Evolutionary conservation across 2,797 vertebrate genomes (phyloP).

Genomic region (Rhadinocentrus ornatus): DNA sequence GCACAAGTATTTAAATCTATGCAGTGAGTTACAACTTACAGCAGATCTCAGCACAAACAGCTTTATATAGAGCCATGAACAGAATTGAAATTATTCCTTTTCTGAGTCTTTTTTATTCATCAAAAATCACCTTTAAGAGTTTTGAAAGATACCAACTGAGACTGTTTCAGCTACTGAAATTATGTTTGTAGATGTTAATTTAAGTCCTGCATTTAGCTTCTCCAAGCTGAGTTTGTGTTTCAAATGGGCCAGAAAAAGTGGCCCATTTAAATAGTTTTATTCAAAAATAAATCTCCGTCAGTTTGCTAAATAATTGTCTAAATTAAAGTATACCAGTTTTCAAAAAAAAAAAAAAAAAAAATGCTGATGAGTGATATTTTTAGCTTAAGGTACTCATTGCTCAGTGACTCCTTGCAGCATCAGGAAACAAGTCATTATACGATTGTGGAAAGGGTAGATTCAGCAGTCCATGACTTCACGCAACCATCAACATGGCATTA

Average conservation of each 20-base stretch:
- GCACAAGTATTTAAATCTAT: slow-evolving; percentile 57
- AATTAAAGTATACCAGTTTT: slow-evolving; percentile 11
- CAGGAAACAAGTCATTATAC: slow-evolving; percentile 48
- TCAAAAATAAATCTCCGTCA: slow-evolving; percentile 10
- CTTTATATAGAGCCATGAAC: neutral
- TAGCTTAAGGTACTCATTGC: slow-evolving; percentile 20
- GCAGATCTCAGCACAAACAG: slow-evolving; percentile 10
- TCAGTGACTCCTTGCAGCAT: slow-evolving; percentile 27
- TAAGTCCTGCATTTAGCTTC: neutral
- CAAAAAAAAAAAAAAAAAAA: slow-evolving; percentile 27
- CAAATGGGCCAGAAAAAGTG: slow-evolving; percentile 13
- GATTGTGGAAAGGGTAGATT: slow-evolving; percentile 54
- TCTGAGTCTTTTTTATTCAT: slow-evolving; percentile 20
- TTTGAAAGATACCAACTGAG: slow-evolving; percentile 13
- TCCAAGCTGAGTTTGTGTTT: slow-evolving; percentile 19
- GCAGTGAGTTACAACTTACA: slow-evolving; percentile 39
- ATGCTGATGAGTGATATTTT: slow-evolving; percentile 26
- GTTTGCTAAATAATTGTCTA: slow-evolving; percentile 20
- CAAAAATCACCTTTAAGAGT: slow-evolving; percentile 12
- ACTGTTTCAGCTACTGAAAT: slow-evolving; percentile 7
- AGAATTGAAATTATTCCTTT: slow-evolving; percentile 10
- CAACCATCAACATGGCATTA: slow-evolving; percentile 37
- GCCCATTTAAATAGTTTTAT: neutral
- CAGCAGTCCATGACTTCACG: slow-evolving; percentile 53
- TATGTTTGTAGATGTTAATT: slow-evolving; percentile 23